Evolutionary conservation across 2,113 vertebrate species (phyloP), one percentile per base, ranked within the genome.

Genomic region (Alosa alosa): DNA sequence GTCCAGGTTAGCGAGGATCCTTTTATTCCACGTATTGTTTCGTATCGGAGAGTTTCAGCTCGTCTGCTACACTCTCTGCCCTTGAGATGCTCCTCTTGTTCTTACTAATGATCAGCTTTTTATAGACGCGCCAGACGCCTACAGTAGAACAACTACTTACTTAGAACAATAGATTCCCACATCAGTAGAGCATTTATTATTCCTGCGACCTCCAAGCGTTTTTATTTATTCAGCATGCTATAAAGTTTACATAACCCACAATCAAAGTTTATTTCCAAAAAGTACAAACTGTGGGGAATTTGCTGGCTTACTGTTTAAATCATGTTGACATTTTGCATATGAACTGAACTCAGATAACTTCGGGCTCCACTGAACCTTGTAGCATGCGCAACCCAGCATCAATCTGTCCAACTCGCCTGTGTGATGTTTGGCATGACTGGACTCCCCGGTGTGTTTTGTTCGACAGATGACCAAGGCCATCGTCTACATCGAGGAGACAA

Each of bases 401-500:
- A 78, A 39, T 78, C 72, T 18, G 72, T 78, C 72, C 10, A 17
- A 78, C 3, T 39, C 0, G 31, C 31, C 25, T 13, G 36, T 39
- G 4, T 78, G 31, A 78, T 13, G 36, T 78, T 31, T 36, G 17
- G 39, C 7, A 18, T 57, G 36, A n/a, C 22, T 36, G 17, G 45
- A 81, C 31, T 50, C 47, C 49, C 11, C 31, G 9, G 4, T 57
- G 50, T 84, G 4, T 83, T 81, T 68, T 83, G 72, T 18, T 81
- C 82, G 47, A 57, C 91, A 99, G 98, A 88, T 93, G 49, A 94
- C 94, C 87, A 99, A 99, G 92, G 97, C 95, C 31, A 97, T 98
- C 78, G 96, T 99, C 60, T 98, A 98, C 89, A 97, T 99, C 39
- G 97, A 99, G 91, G 98, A 99, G 94, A 93, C 94, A 87, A 95